Evolutionary conservation across 2,113 vertebrate genomes (phyloP).

Genomic region (Tragelaphus imberbis): DNA sequence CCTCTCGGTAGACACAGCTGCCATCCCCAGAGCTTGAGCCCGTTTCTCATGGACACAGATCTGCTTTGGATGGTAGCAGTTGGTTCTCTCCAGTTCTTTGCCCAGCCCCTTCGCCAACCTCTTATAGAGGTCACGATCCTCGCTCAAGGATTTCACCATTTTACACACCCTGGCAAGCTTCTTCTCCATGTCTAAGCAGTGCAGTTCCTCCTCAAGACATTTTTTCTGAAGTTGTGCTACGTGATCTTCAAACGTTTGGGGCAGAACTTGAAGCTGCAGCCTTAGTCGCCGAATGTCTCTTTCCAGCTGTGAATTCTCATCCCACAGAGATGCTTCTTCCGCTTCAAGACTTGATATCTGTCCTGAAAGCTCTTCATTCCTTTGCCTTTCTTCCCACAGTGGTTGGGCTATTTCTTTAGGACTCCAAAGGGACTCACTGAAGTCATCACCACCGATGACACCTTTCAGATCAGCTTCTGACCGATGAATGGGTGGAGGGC

Average conservation of each 20-base stretch:
- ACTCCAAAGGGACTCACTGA: neutral
- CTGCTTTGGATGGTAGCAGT: neutral
- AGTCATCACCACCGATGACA: too few species aligned
- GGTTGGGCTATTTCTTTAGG: neutral
- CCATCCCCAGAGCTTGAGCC: neutral
- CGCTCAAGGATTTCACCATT: fast-evolving
- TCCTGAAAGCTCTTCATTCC: neutral
- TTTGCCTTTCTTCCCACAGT: neutral
- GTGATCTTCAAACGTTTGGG: neutral
- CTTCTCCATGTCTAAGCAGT: neutral
- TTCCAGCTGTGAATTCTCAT: neutral
- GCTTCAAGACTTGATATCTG: neutral
- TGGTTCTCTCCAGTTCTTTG: neutral
- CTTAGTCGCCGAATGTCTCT: neutral
- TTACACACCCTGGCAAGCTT: fast-evolving
- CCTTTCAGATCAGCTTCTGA: neutral
- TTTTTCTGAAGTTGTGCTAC: neutral
- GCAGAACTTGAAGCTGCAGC: neutral
- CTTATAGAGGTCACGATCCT: neutral
- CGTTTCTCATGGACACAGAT: neutral
- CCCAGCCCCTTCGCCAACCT: neutral
- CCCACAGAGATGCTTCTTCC: fast-evolving
- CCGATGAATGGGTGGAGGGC: fast-evolving
- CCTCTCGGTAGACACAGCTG: fast-evolving
- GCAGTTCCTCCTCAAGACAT: neutral